Evolutionary conservation across 2,113 vertebrate species (phyloP).

Genomic region (Carollia perspicillata): DNA sequence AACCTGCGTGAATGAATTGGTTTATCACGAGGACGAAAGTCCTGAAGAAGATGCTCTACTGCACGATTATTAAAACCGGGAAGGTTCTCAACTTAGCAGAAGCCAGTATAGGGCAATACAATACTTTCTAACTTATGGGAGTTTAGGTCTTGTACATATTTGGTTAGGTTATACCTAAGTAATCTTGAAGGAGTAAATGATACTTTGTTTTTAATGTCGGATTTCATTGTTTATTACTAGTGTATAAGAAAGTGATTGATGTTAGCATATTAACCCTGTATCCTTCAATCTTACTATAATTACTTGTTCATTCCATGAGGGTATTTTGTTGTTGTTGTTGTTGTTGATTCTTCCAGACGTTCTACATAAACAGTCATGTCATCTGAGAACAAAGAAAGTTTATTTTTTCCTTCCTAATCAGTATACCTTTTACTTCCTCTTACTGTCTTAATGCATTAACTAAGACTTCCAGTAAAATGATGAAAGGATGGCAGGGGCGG

Average conservation of each 20-base stretch:
- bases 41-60: neutral
- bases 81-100: neutral
- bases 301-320: neutral
- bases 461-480: neutral
- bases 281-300: neutral
- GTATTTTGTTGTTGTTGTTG: neutral
- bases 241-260: neutral
- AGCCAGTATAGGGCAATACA: neutral
- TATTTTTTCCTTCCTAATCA: neutral
- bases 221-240: neutral
- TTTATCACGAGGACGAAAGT: neutral
- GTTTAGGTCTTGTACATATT: neutral
- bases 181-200: neutral
- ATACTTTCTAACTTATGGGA: neutral
- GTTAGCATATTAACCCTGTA: neutral
- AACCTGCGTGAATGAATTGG: neutral
- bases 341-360: neutral
- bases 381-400: neutral
- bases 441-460: neutral
- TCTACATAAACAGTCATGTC: neutral
- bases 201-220: neutral
- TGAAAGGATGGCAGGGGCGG: neutral
- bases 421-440: neutral
- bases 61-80: neutral
- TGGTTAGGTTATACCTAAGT: neutral